phyloP scores from a whole-genome alignment of 2,113 vertebrate genomes.

The Hippocampus abdominalis region DNA sequence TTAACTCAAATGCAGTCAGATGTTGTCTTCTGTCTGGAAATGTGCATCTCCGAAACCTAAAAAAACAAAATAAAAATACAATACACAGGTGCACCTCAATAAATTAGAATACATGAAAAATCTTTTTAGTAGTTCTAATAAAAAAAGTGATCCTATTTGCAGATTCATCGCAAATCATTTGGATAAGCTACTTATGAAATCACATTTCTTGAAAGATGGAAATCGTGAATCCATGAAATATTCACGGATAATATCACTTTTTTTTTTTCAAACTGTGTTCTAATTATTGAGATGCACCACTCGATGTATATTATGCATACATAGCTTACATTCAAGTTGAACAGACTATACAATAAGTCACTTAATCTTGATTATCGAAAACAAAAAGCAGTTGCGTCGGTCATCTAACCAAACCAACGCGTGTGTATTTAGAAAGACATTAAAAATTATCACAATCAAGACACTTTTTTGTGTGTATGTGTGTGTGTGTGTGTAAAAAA shows the following conservation, averaged over 20 bases:
- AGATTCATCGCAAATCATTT: too few species aligned
- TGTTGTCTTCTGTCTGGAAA: background rate
- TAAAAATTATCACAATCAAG: conserved; percentile 77
- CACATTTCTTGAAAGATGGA: too few species aligned
- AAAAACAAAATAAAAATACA: too few species aligned
- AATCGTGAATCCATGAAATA: too few species aligned
- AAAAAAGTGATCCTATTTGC: too few species aligned
- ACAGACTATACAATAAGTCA: conserved; percentile 68
- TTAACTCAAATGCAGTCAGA: background rate
- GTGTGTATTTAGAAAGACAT: conserved; percentile 72
- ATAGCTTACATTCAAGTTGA: conserved; percentile 70
- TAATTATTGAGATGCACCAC: background rate
- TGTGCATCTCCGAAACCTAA: background rate
- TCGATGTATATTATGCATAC: background rate
- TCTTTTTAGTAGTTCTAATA: background rate
- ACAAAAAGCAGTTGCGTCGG: conserved; percentile 42
- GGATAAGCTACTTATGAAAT: too few species aligned
- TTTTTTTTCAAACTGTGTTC: background rate
- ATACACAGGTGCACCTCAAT: background rate
- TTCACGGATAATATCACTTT: too few species aligned
- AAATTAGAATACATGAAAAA: background rate
- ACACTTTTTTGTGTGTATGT: conserved; percentile 15
- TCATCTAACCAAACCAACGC: conserved; percentile 62
- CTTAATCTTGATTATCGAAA: conserved; percentile 48
- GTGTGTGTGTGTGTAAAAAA: conserved; percentile 70